Evolutionary conservation across 1,140 invertebrate genomes (phyloP).

Genomic region (Belonocnema kinseyi): DNA sequence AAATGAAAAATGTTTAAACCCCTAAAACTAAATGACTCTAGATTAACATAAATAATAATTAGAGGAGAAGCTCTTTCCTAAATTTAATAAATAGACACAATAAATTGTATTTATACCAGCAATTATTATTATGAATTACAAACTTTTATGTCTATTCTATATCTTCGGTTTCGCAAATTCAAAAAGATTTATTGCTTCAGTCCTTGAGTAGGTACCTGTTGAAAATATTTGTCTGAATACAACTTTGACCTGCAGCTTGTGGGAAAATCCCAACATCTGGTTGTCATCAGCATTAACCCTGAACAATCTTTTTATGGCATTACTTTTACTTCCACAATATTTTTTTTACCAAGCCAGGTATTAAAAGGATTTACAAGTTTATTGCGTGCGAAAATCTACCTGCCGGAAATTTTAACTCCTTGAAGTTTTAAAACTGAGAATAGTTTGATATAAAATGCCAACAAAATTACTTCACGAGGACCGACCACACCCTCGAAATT

Average conservation of each 20-base stretch:
- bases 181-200: constrained; percentile 25
- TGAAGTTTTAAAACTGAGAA: too few species aligned
- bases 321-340: not conserved
- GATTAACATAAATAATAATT: too few species aligned
- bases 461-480: not conserved
- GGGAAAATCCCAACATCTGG: constrained; percentile 27
- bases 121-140: too few species aligned
- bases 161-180: not conserved
- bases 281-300: constrained; percentile 27
- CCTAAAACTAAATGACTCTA: too few species aligned
- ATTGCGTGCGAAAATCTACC: not conserved
- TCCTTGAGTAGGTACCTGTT: not conserved
- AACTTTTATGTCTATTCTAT: too few species aligned
- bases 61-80: too few species aligned
- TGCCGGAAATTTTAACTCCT: not conserved
- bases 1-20: too few species aligned
- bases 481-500: too few species aligned
- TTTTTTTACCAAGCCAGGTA: not conserved
- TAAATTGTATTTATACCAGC: too few species aligned
- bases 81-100: too few species aligned
- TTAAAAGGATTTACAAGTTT: constrained; percentile 11
- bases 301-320: constrained; percentile 8
- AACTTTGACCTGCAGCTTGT: not conserved
- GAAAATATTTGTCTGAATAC: not conserved
- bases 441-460: too few species aligned